Evolutionary conservation across 64 coral and sea anemone genomes (phyloP).

Genomic region (Acropora tenuis): DNA sequence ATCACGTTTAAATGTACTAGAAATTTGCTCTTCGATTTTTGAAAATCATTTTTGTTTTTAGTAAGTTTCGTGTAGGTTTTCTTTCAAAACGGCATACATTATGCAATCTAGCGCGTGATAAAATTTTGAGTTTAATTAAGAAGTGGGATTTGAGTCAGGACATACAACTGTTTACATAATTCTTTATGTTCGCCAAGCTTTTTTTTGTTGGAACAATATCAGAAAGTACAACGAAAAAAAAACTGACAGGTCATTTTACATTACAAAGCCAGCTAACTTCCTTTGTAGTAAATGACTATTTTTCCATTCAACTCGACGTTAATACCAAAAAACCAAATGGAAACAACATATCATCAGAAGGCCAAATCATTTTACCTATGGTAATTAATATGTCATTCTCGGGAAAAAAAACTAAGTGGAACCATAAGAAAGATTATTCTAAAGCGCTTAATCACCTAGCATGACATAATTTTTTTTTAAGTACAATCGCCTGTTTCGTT

Average conservation of each 20-base stretch:
- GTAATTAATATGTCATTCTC: conserved; percentile 55
- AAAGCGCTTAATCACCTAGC: conserved; percentile 49
- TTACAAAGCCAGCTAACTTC: conserved; percentile 18
- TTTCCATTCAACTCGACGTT: neutral
- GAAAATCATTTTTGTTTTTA: neutral
- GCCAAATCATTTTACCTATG: conserved; percentile 1
- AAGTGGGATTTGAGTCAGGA: conserved; percentile 18
- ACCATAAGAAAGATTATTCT: conserved; percentile 23
- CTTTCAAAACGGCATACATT: conserved; percentile 8
- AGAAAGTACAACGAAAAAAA: conserved; percentile 8
- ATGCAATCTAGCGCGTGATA: conserved; percentile 4
- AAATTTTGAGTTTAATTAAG: conserved; percentile 51
- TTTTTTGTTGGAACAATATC: neutral
- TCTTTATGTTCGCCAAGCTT: conserved; percentile 13
- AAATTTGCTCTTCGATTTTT: neutral
- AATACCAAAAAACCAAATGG: neutral
- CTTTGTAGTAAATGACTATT: neutral
- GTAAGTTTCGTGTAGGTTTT: neutral
- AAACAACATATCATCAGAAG: neutral
- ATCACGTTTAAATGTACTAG: conserved; percentile 25
- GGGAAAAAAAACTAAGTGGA: conserved; percentile 18
- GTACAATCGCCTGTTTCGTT: neutral
- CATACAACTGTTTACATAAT: conserved; percentile 49
- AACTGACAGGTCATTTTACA: neutral
- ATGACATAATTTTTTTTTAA: conserved; percentile 28